A percentile compares a stretch with the other conserved stretches of the same genome.
Conservation (phyloP, 2,888 invertebrate genomes). For the Spilosoma lubricipeda region DNA sequence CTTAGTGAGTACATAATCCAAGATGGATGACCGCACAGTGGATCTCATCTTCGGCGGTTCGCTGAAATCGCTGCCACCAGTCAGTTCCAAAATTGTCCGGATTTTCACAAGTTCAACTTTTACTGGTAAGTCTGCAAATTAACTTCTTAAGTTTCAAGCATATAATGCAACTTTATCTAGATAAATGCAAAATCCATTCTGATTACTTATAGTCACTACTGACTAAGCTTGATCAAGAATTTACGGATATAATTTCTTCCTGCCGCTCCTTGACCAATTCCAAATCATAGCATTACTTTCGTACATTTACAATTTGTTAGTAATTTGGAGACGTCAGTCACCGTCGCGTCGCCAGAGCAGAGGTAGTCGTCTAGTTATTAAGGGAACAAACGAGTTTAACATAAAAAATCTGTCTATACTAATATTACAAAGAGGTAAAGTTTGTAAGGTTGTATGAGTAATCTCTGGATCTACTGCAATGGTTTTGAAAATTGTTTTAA, state of each 20-base stretch:
- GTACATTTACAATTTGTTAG: neutral
- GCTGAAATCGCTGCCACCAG: constrained; percentile 95
- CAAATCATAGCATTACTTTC: neutral
- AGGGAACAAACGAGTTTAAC: too few species aligned
- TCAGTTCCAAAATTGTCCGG: constrained; percentile 98
- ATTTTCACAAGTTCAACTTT: constrained; percentile 99
- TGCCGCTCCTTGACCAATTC: neutral
- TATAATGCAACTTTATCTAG: neutral
- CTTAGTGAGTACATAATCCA: constrained; percentile 20
- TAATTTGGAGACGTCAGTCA: neutral
- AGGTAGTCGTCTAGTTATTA: too few species aligned
- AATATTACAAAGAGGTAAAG: too few species aligned
- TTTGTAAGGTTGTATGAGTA: too few species aligned
- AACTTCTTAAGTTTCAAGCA: neutral
- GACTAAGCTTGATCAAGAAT: neutral
- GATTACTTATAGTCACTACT: neutral
- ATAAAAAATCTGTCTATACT: too few species aligned
- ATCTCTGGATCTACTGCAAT: too few species aligned
- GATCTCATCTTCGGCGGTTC: constrained; percentile 96
- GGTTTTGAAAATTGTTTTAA: too few species aligned
- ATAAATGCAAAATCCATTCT: neutral
- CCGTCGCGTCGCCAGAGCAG: too few species aligned
- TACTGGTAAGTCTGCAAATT: constrained; percentile 89
- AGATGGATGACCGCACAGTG: constrained; percentile 96
- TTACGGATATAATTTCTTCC: neutral